These are phyloP conservation scores for Meloidogyne hapla DNA, from an alignment of 1,140 invertebrate genomes.

Conservation along the genomic window DNA sequence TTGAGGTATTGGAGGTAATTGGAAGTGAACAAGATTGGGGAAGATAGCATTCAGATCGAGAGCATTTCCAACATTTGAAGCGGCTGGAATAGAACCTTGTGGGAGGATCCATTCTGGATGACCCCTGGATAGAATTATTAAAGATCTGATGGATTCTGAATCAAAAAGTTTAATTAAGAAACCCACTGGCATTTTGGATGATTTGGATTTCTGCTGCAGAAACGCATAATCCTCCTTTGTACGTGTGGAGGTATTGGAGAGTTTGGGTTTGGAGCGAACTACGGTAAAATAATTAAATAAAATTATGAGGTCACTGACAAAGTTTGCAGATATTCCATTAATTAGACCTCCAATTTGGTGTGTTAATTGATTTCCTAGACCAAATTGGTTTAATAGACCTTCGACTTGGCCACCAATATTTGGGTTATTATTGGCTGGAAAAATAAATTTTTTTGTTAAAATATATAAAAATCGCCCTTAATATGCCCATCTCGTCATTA, in stretches of 20 bases:
- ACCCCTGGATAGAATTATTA: neutral
- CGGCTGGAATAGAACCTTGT: neutral
- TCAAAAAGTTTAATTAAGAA: too few relatives aligned
- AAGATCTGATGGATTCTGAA: too few relatives aligned
- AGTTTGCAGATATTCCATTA: constrained; percentile 7
- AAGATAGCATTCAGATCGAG: neutral
- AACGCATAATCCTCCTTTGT: constrained; percentile 12
- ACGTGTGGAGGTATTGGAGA: constrained; percentile 13
- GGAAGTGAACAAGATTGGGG: constrained; percentile 25
- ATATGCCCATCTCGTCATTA: neutral
- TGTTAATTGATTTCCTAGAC: constrained; percentile 15
- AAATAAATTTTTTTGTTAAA: too few relatives aligned
- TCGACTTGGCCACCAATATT: constrained; percentile 10
- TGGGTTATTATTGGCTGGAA: neutral
- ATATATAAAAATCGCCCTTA: too few relatives aligned
- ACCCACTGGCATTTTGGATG: constrained; percentile 7
- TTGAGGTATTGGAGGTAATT: constrained; percentile 37
- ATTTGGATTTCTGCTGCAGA: neutral
- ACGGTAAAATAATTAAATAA: neutral
- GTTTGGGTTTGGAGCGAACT: constrained; percentile 11
- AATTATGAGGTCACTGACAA: neutral
- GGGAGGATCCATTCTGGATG: neutral
- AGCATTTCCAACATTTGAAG: neutral
- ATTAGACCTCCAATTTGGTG: constrained; percentile 19
- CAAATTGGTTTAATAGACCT: constrained; percentile 16